These are phyloP conservation scores for Nannoperca obscura DNA, from an alignment of 2,797 vertebrate species.

Conservation along the genomic window DNA sequence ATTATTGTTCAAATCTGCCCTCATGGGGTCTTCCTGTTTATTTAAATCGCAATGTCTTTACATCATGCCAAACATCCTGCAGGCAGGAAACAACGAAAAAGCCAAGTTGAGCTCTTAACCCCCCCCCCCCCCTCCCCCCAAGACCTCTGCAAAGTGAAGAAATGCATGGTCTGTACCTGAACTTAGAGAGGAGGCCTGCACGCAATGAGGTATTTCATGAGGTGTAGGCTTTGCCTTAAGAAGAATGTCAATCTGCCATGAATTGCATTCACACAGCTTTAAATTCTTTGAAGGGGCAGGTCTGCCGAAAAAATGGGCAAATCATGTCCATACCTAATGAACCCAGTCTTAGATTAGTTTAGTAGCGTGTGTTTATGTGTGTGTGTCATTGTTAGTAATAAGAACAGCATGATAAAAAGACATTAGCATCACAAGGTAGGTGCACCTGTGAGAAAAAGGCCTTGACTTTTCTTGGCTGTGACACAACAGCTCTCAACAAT, in stretches of 20 bases:
- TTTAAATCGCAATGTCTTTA: slow-evolving; percentile 24
- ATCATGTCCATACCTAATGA: neutral
- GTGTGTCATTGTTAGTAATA: neutral
- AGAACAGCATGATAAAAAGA: slow-evolving; percentile 15
- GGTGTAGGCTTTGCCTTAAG: neutral
- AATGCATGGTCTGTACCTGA: slow-evolving; percentile 31
- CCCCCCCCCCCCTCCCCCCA: neutral
- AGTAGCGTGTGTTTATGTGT: neutral
- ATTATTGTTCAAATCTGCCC: slow-evolving; percentile 29
- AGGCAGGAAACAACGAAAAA: slow-evolving; percentile 41
- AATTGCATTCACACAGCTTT: neutral
- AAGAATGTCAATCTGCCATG: neutral
- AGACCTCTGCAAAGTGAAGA: slow-evolving; percentile 31
- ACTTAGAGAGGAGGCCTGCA: slow-evolving; percentile 22
- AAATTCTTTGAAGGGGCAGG: neutral
- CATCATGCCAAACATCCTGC: slow-evolving; percentile 36
- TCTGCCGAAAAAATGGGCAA: neutral
- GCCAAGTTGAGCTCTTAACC: slow-evolving; percentile 59
- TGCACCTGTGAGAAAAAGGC: slow-evolving; percentile 46
- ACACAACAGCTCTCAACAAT: slow-evolving; percentile 37
- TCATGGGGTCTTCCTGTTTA: slow-evolving; percentile 35
- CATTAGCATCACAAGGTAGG: slow-evolving; percentile 7
- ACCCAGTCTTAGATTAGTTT: slow-evolving; percentile 4
- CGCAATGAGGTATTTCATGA: slow-evolving; percentile 18
- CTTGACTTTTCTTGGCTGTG: slow-evolving; percentile 29